Evolutionary conservation across 2,888 invertebrate genomes (phyloP), one percentile per base, ranked within the genome.

Genomic region (Agrotis exclamationis): DNA sequence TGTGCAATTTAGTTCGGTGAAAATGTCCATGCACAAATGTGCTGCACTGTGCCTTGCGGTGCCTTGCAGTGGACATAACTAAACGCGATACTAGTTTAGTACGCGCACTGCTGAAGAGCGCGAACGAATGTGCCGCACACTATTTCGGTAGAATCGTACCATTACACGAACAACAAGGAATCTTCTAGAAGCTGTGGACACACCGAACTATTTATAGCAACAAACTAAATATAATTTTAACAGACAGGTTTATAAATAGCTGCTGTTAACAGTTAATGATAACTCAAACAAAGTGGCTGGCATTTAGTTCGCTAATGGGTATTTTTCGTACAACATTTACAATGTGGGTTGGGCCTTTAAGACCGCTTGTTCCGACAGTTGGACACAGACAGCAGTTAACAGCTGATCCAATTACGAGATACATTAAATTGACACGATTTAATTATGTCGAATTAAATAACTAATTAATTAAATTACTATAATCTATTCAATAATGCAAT

Each of bases 241-340:
- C 75, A 71, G 86, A 83, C 83, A 84, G 74, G 59, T 75, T 79
- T 84, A 87, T 87, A 88, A 90, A 89, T 87, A 88, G 84, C 66
- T n/a, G 77, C 77, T 76, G 88, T 88, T 89, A 89, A 87, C 86
- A 80, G 87, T 86, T 90, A 90, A 91, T 88, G 89, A 89, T 85
- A 87, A 87, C 85, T 90, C 86, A 89, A 90, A 89, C 88, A 89
- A 89, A 91, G 92, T 91, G 89, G 87, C 81, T 85, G 83, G 82
- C 89, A 87, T 91, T 90, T 88, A 86, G 86, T 85, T 80, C 79
- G 84, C 84, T 89, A 89, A 89, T 88, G 88, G 88, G 85, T 89
- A 89, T 89, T 89, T 90, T 92, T 88, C 86, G 85, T 86, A 88
- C 82, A 87, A 83, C 87, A 87, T 85, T 84, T 79, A 84, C 81